Evolutionary conservation across 2,113 vertebrate species (phyloP).

Genomic region (Nansenia antarctica): DNA sequence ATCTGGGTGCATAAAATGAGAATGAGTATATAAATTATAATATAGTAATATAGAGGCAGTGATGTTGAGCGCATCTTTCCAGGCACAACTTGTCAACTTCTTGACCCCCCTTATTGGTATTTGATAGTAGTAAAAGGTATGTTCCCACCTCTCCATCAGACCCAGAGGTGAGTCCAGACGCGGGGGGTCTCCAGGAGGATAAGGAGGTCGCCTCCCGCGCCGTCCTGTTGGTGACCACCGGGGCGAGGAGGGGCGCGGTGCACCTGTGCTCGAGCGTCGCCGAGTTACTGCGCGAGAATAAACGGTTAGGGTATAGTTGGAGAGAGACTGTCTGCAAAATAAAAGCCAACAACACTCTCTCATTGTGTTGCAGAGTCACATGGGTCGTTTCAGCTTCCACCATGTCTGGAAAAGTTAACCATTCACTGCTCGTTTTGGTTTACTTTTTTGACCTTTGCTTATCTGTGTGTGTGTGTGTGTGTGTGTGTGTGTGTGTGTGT

Average conservation of each 20-base stretch:
- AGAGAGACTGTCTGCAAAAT: background rate
- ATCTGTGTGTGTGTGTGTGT: background rate
- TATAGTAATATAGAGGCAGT: too few relatives aligned
- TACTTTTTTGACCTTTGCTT: constrained; percentile 1
- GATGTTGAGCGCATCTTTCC: too few relatives aligned
- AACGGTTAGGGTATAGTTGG: constrained; percentile 7
- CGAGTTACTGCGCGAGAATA: constrained; percentile 21
- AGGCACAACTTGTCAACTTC: too few relatives aligned
- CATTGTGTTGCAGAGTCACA: background rate
- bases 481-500: background rate
- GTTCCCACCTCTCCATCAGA: too few relatives aligned
- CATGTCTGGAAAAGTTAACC: background rate
- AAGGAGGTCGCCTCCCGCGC: constrained; percentile 24
- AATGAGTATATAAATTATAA: too few relatives aligned
- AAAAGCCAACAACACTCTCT: background rate
- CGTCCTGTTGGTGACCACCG: constrained; percentile 17
- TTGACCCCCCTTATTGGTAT: too few relatives aligned
- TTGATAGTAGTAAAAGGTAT: too few relatives aligned
- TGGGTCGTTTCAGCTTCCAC: background rate
- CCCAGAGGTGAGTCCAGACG: too few relatives aligned
- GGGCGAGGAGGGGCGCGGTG: constrained; percentile 18
- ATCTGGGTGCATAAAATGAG: too few relatives aligned
- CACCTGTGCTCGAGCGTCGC: constrained; percentile 26
- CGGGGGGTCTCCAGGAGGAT: constrained; percentile 12
- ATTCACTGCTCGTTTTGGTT: background rate